Percentiles rank a stretch among this genome's conserved stretches.
Conservation (phyloP, 2,888 invertebrate genomes). For the Drosophila ezoana region DNA sequence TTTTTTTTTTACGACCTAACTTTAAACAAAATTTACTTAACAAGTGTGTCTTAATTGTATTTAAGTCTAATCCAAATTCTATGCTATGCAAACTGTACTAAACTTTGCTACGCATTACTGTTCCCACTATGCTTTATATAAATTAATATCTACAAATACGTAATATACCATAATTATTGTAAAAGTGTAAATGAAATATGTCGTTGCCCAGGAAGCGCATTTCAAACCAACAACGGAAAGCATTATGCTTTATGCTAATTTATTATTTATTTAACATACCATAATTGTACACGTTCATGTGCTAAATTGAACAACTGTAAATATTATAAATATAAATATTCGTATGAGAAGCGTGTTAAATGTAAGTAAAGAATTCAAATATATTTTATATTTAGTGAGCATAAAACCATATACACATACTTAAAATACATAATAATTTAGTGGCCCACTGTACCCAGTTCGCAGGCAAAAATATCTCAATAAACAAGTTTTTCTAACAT, state of each 20-base stretch:
- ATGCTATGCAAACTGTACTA: conserved; percentile 32
- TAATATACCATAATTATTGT: conserved; percentile 48
- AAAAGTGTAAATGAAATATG: conserved; percentile 53
- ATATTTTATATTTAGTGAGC: conserved; percentile 54
- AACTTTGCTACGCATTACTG: conserved; percentile 27
- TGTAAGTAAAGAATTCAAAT: conserved; percentile 41
- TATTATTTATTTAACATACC: conserved; percentile 73
- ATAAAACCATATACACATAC: conserved; percentile 52
- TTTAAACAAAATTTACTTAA: conserved; percentile 40
- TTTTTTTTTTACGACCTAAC: conserved; percentile 27
- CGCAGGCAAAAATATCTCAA: conserved; percentile 69
- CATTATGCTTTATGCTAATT: conserved; percentile 59
- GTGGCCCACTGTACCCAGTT: conserved; percentile 67
- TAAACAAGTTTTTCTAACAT: conserved; percentile 73
- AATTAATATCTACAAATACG: conserved; percentile 43
- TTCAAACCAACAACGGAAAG: conserved; percentile 47
- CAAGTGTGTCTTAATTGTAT: conserved; percentile 38
- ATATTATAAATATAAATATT: conserved; percentile 39
- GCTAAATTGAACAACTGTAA: conserved; percentile 54
- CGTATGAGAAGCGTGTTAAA: conserved; percentile 32
- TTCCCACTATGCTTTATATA: conserved; percentile 27
- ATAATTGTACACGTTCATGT: conserved; percentile 49
- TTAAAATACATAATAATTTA: conserved; percentile 50
- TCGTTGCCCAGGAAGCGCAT: conserved; percentile 77
- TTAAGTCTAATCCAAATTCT: conserved; percentile 39